Conservation (phyloP, 2,113 vertebrate species). For the Chelonoidis abingdonii region DNA sequence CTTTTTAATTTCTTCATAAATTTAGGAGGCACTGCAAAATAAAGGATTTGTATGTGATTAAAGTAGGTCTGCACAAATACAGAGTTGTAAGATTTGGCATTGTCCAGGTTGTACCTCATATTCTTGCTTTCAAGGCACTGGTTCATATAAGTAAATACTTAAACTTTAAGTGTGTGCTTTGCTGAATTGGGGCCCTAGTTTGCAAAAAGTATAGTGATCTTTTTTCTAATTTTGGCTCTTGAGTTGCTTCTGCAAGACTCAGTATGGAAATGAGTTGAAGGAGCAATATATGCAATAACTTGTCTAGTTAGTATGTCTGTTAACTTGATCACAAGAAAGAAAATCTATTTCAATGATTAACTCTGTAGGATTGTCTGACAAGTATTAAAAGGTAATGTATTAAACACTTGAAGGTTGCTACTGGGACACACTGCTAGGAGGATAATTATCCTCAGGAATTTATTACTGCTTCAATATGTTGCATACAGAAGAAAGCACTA, state of each 20-base stretch:
- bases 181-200: neutral
- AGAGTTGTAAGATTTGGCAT: neutral
- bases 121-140: neutral
- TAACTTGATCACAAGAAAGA: neutral
- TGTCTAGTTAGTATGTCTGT: neutral
- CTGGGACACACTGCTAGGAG: neutral
- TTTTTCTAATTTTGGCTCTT: accelerated
- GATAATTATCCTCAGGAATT: accelerated
- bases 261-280: neutral
- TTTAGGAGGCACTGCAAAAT: neutral
- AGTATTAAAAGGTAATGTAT: neutral
- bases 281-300: neutral
- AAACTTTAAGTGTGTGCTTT: neutral
- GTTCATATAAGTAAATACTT: neutral
- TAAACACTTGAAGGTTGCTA: neutral
- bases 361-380: neutral
- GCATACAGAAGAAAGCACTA: neutral
- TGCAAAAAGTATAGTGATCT: neutral
- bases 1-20: neutral
- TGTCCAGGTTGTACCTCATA: neutral
- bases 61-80: neutral
- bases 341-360: neutral
- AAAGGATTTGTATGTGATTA: neutral
- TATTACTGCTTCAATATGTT: neutral
- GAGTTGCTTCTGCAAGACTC: neutral